phyloP scores from a whole-genome alignment of 2,888 invertebrate species.

The Meiosimyza platycephala region DNA sequence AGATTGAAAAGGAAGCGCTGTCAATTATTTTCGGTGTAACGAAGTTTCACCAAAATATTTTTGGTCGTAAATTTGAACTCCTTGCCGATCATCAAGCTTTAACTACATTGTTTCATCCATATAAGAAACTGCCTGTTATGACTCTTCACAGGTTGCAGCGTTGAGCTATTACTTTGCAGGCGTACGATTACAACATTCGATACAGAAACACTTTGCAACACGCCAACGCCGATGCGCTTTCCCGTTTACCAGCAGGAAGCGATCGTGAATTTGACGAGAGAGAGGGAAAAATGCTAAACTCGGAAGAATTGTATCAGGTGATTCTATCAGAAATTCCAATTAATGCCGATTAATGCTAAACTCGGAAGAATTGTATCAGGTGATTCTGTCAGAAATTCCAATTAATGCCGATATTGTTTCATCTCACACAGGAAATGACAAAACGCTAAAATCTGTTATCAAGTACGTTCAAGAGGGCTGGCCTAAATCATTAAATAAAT shows the following conservation, averaged over 20 bases:
- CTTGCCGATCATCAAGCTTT: slow-evolving; percentile 40
- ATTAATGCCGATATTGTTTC: no score
- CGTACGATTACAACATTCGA: slow-evolving; percentile 30
- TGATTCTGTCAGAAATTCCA: no score
- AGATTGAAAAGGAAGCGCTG: no score
- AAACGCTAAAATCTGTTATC: no score
- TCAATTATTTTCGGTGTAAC: slow-evolving; percentile 36
- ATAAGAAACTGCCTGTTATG: slow-evolving; percentile 40
- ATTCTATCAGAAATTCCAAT: no score
- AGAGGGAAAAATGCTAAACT: slow-evolving; percentile 8
- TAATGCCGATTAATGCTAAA: no score
- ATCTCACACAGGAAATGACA: no score
- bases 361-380: no score
- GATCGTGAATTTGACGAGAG: slow-evolving; percentile 24
- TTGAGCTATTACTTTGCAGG: slow-evolving; percentile 36
- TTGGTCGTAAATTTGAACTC: slow-evolving; percentile 38
- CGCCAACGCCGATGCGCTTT: slow-evolving; percentile 33
- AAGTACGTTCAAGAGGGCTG: no score
- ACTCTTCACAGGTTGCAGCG: slow-evolving; percentile 39
- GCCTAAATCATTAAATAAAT: no score
- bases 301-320: background rate
- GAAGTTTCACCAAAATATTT: slow-evolving; percentile 39
- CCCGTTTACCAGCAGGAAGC: slow-evolving; percentile 32
- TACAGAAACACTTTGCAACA: slow-evolving; percentile 14
- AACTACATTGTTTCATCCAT: slow-evolving; percentile 39